Percentiles rank a stretch among this genome's conserved stretches.
Conservation (phyloP, 2,888 invertebrate species). For the Brenthis daphne region DNA sequence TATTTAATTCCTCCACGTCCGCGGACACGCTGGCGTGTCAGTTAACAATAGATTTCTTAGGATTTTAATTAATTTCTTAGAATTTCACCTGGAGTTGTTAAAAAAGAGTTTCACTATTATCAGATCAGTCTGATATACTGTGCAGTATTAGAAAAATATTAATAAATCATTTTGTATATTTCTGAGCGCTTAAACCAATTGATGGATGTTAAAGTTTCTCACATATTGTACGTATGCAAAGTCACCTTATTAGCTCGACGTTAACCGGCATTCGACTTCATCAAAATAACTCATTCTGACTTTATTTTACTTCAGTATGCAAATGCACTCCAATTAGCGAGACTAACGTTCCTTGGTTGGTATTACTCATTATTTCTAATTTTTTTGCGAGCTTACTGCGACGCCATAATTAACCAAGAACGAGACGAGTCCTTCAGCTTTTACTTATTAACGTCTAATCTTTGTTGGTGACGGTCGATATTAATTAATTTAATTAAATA, state of each 20-base stretch:
- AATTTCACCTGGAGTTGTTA: too few relatives aligned
- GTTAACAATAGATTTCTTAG: too few relatives aligned
- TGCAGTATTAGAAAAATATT: too few relatives aligned
- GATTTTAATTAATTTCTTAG: too few relatives aligned
- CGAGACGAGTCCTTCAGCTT: slow-evolving; percentile 69
- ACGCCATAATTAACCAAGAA: slow-evolving; percentile 72
- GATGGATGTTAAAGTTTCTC: slow-evolving; percentile 16
- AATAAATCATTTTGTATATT: too few relatives aligned
- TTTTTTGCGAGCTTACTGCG: slow-evolving; percentile 60
- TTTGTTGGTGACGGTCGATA: slow-evolving; percentile 69
- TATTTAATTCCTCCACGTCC: too few relatives aligned
- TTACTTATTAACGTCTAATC: slow-evolving; percentile 79
- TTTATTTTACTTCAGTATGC: slow-evolving; percentile 76
- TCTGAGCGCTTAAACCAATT: not conserved
- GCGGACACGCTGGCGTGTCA: too few relatives aligned
- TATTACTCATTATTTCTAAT: slow-evolving; percentile 77
- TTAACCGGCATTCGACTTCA: slow-evolving; percentile 61
- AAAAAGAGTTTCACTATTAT: too few relatives aligned
- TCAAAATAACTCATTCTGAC: slow-evolving; percentile 71
- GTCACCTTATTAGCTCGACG: slow-evolving; percentile 48
- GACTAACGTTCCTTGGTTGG: slow-evolving; percentile 70
- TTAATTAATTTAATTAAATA: slow-evolving; percentile 79
- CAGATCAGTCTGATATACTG: too few relatives aligned
- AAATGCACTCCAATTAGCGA: slow-evolving; percentile 79
- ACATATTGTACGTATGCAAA: slow-evolving; percentile 21